phyloP scores from a whole-genome alignment of 2,113 vertebrate genomes.

The Apus apus region DNA sequence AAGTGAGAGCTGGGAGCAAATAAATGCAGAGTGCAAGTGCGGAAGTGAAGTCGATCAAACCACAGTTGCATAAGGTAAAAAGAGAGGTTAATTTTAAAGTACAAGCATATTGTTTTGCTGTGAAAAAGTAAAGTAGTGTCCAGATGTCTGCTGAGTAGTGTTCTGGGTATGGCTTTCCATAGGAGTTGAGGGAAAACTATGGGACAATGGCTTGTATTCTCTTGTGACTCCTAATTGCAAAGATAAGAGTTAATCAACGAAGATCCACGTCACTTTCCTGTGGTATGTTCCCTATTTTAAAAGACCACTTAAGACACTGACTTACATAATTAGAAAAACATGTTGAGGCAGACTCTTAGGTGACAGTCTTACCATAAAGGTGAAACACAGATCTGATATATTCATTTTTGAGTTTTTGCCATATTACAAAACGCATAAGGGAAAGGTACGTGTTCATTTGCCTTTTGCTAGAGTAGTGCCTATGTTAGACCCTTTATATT shows the following conservation, averaged over 20 bases:
- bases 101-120: not conserved
- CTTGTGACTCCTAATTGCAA: not conserved
- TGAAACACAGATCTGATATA: not conserved
- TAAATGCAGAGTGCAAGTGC: not conserved
- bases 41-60: rapidly evolving
- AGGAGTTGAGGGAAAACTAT: not conserved
- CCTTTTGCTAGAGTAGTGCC: not conserved
- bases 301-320: not conserved
- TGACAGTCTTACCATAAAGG: not conserved
- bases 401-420: not conserved
- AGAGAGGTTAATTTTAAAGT: not conserved
- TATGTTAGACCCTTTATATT: not conserved
- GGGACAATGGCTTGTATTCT: not conserved
- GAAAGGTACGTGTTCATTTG: not conserved
- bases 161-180: not conserved
- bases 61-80: not conserved
- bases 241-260: not conserved
- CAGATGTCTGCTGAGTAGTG: not conserved
- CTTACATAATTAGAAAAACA: not conserved
- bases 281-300: not conserved
- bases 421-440: not conserved
- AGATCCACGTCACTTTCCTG: not conserved
- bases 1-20: not conserved
- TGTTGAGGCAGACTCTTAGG: not conserved
- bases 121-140: not conserved